Percentiles rank a stretch among this genome's conserved stretches.
phyloP scores from a whole-genome alignment of 2,113 vertebrate genomes.

The Oriolus oriolus region DNA sequence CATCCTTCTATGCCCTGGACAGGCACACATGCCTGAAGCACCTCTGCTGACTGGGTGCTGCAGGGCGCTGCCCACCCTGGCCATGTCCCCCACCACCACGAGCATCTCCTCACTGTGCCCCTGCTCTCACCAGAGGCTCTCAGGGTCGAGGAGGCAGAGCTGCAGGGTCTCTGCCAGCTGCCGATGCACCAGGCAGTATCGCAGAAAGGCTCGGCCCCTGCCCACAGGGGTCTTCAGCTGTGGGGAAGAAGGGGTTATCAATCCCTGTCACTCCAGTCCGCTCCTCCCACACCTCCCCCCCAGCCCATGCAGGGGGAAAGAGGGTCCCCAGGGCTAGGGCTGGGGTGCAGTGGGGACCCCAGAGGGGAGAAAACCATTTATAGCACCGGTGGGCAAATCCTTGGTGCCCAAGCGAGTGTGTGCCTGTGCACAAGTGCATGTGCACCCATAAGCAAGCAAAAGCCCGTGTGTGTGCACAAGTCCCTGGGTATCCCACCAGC shows the following conservation, averaged over 20 bases:
- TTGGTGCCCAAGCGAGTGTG: background rate
- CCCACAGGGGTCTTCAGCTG: slow-evolving; percentile 74
- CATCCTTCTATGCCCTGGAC: accelerated
- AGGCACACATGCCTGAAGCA: background rate
- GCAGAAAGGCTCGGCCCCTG: slow-evolving; percentile 74
- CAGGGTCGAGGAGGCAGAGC: slow-evolving; percentile 68
- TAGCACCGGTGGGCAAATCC: accelerated
- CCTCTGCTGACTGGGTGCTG: background rate
- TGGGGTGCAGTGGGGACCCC: background rate
- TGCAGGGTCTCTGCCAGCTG: slow-evolving; percentile 75
- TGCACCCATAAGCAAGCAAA: background rate
- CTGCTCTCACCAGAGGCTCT: slow-evolving; percentile 60
- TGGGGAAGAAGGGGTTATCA: background rate
- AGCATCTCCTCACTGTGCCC: background rate
- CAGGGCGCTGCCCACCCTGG: background rate
- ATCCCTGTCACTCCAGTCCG: background rate
- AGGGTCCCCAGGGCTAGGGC: background rate
- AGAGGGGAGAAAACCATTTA: background rate
- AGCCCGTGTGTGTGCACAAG: accelerated
- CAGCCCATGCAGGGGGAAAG: background rate
- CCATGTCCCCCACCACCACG: accelerated
- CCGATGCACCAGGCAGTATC: slow-evolving; percentile 70
- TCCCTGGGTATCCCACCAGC: background rate
- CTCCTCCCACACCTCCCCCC: accelerated
- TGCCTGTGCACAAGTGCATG: background rate